Base-by-base conservation (phyloP, 2,113 vertebrate species). In the Poeciliopsis retropinna region DNA sequence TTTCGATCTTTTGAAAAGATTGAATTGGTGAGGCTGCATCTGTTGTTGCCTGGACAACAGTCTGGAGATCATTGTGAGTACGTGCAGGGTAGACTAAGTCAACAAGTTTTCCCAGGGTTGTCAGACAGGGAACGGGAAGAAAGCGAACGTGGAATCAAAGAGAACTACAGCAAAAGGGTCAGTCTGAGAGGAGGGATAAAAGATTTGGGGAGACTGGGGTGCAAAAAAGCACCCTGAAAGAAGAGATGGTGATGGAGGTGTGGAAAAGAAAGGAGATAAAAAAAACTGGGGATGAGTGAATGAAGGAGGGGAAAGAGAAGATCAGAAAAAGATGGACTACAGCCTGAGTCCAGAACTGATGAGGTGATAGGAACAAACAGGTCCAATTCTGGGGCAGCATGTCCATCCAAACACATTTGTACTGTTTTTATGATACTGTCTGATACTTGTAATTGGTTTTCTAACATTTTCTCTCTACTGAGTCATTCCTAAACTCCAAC, bases 41-140 rank as follows among this genome's bases (percentile, higher is more conserved):
- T 74, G 64, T 75, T 70, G 89, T 94, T 91, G 73, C 92, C 93
- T 22, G 13, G 91, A 84, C 90, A 92, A 90, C 89, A 71, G 83
- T 81, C 65, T 25, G 44, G 66, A 70, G 86, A 86, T 91, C 90
- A 90, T 92, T 94, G 91, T 92, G 91, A 86, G 88, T 8, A 25
- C 79, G 90, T 31, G 30, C 80, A 75, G 82, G 75, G 67, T 79
- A 63, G 57, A 86, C 87, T 87, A 88, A 90, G 87, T 88, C 91
- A 79, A 93, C 84, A 68, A 88, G 89, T 94, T 95, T 93, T 95
- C 93, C 93, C 93, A 95, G 92, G 92, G 83, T 82, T 81, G 85
- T 84, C 85, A 90, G 82, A 88, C 87, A 89, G 64, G 79, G 78
- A 81, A 78, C 64, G 47, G 64, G 75, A 79, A 83, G 79, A 79